Percentiles rank a stretch among this genome's conserved stretches.
Evolutionary conservation across 2,888 invertebrate genomes (phyloP).

Genomic region (Leptodirus hochenwartii): DNA sequence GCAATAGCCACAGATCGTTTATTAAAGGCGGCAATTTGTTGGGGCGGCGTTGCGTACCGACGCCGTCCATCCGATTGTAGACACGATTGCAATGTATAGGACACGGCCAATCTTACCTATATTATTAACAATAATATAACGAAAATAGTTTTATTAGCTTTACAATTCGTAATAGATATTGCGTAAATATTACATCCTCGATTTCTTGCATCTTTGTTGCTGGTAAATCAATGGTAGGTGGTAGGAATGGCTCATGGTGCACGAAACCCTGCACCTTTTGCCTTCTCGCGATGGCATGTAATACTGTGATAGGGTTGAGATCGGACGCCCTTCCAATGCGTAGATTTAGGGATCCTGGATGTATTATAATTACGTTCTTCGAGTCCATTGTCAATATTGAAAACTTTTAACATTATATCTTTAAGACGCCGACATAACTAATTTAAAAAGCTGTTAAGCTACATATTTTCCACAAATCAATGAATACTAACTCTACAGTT

Average conservation of each 20-base stretch:
- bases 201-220: conserved; percentile 10
- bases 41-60: conserved; percentile 71
- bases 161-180: no score
- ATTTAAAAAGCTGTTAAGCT: no score
- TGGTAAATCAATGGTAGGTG: conserved; percentile 39
- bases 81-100: conserved; percentile 71
- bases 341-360: conserved; percentile 81
- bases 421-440: no score
- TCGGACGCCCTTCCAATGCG: conserved; percentile 85
- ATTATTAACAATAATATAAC: no score
- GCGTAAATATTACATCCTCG: no score
- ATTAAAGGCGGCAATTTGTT: conserved; percentile 79
- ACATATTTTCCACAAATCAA: no score
- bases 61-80: conserved; percentile 66
- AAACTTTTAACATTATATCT: conserved; percentile 18
- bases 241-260: conserved; percentile 46
- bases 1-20: conserved; percentile 56
- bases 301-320: conserved; percentile 62
- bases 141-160: no score
- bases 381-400: conserved; percentile 52
- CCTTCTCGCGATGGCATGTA: conserved; percentile 71
- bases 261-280: conserved; percentile 29
- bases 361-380: conserved; percentile 79
- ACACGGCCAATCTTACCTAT: conserved; percentile 66
- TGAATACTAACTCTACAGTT: no score